Conservation (phyloP, 1,140 invertebrate species). For the Homarus americanus region DNA sequence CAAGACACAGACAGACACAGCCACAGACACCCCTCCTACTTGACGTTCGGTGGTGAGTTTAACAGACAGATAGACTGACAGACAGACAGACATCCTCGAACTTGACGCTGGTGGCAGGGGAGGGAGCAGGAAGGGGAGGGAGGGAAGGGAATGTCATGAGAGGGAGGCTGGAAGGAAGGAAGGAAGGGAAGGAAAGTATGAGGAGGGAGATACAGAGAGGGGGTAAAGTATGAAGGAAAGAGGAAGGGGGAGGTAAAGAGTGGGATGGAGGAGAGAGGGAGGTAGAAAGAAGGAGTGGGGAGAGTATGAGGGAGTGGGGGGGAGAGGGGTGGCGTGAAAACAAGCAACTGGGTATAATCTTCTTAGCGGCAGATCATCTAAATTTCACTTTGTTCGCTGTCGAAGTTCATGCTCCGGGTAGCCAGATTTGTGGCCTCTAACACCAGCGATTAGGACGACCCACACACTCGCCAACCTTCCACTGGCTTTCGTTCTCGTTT, state of each 20-base stretch:
- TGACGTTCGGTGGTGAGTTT: no score
- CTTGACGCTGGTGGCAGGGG: no score
- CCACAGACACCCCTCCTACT: no score
- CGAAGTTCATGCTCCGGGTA: slow-evolving; percentile 74
- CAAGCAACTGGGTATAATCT: slow-evolving; percentile 74
- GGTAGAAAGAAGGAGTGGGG: neutral
- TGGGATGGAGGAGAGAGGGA: no score
- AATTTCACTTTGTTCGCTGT: slow-evolving; percentile 75
- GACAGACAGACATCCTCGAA: no score
- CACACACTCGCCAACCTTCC: slow-evolving; percentile 39
- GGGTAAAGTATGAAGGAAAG: neutral
- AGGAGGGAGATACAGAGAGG: neutral
- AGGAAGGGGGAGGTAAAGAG: neutral
- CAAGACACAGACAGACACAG: no score
- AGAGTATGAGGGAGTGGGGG: neutral
- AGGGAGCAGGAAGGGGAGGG: no score
- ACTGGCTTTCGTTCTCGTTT: slow-evolving; percentile 45
- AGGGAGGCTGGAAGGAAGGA: no score
- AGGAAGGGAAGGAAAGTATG: neutral
- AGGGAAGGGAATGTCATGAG: no score
- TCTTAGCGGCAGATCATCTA: slow-evolving; percentile 75
- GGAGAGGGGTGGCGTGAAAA: slow-evolving; percentile 45
- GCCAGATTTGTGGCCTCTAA: slow-evolving; percentile 74
- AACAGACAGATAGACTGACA: no score
- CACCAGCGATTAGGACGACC: slow-evolving; percentile 73